Evolutionary conservation across 2,888 invertebrate genomes (phyloP).

Genomic region (Luffia ferchaultella): DNA sequence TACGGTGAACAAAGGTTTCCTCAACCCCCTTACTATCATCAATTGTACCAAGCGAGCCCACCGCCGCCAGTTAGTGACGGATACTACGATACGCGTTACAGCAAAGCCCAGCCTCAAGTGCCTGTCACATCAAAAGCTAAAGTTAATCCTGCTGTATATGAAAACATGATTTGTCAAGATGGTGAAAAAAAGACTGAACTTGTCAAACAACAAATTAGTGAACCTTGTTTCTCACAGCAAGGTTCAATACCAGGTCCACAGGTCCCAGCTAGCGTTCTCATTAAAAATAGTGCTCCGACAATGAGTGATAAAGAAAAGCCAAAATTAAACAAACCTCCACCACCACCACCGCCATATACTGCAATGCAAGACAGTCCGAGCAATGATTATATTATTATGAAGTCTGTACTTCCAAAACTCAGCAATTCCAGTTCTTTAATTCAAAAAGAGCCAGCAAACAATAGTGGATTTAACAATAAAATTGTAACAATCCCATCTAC

Average conservation of each 20-base stretch:
- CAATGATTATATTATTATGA: slow-evolving; percentile 57
- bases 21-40: slow-evolving; percentile 71
- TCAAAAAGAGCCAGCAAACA: slow-evolving; percentile 33
- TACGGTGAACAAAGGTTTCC: slow-evolving; percentile 69
- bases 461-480: slow-evolving; percentile 49
- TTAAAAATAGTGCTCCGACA: slow-evolving; percentile 33
- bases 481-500: slow-evolving; percentile 52
- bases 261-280: slow-evolving; percentile 35
- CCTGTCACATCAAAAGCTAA: slow-evolving; percentile 64
- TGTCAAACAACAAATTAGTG: slow-evolving; percentile 31
- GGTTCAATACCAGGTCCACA: slow-evolving; percentile 51
- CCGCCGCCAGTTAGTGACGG: slow-evolving; percentile 43
- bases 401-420: slow-evolving; percentile 56
- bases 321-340: slow-evolving; percentile 53
- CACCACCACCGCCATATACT: slow-evolving; percentile 57
- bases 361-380: slow-evolving; percentile 36
- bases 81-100: slow-evolving; percentile 65
- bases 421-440: slow-evolving; percentile 50
- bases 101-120: slow-evolving; percentile 85
- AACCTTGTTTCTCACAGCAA: slow-evolving; percentile 48
- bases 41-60: slow-evolving; percentile 49
- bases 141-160: slow-evolving; percentile 49
- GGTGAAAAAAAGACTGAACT: slow-evolving; percentile 48
- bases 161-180: slow-evolving; percentile 56
- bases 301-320: slow-evolving; percentile 40